Conservation (phyloP, 2,113 vertebrate genomes). For the Hydropotes inermis region DNA sequence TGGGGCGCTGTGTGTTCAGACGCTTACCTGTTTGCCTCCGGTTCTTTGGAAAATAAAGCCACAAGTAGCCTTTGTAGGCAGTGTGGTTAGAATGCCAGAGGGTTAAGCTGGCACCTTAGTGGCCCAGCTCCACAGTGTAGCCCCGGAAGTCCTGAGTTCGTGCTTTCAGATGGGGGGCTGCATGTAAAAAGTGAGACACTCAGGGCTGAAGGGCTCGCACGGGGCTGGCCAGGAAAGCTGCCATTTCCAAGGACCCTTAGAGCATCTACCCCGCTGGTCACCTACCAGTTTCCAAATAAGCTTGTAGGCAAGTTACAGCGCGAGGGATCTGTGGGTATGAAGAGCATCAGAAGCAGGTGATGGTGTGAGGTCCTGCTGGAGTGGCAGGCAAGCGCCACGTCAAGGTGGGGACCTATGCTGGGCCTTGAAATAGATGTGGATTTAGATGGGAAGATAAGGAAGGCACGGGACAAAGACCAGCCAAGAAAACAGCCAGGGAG, state of each 20-base stretch:
- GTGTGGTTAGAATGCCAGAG: not conserved
- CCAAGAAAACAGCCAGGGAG: not conserved
- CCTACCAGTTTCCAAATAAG: not conserved
- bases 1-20: not conserved
- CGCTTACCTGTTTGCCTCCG: not conserved
- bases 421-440: accelerated
- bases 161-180: not conserved
- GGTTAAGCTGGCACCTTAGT: not conserved
- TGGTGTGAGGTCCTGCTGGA: not conserved
- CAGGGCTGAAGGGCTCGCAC: not conserved
- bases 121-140: not conserved
- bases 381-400: not conserved
- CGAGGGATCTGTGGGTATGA: not conserved
- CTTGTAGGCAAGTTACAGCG: not conserved
- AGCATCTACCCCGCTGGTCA: not conserved
- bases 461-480: not conserved
- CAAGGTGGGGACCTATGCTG: not conserved
- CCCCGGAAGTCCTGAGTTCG: not conserved
- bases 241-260: accelerated
- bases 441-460: not conserved
- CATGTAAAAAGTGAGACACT: not conserved
- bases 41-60: conserved; percentile 58
- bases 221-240: not conserved
- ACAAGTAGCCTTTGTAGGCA: not conserved
- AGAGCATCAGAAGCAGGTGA: no score